phyloP scores from a whole-genome alignment of 1,140 invertebrate genomes.

The Zaprionus taronus region DNA sequence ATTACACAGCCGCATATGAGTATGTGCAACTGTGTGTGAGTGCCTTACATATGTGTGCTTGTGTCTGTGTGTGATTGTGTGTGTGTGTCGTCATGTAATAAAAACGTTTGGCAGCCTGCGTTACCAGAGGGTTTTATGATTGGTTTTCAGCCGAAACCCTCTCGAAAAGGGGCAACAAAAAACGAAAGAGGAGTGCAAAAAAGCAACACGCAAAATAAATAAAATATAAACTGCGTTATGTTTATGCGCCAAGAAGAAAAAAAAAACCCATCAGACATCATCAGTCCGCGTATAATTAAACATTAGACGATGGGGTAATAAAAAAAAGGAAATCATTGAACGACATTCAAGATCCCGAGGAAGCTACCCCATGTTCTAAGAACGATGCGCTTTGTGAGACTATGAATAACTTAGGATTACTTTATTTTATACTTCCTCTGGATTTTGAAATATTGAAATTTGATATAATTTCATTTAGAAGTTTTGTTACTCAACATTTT shows the following conservation, averaged over 20 bases:
- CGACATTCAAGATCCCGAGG: slow-evolving; percentile 9
- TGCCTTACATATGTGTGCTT: slow-evolving; percentile 14
- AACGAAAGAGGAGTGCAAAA: neutral
- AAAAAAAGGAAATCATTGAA: slow-evolving; percentile 59
- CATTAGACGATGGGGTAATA: slow-evolving; percentile 59
- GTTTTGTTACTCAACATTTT: too few species aligned
- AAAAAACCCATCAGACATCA: slow-evolving; percentile 66
- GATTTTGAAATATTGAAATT: neutral
- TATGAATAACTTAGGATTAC: neutral
- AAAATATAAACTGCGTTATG: slow-evolving; percentile 83
- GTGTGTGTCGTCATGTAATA: slow-evolving; percentile 59
- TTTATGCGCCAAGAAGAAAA: slow-evolving; percentile 63
- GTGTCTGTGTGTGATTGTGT: slow-evolving; percentile 39
- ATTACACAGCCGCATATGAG: slow-evolving; percentile 69
- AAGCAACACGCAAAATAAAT: slow-evolving; percentile 66
- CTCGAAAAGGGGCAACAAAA: slow-evolving; percentile 46
- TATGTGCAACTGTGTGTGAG: slow-evolving; percentile 39
- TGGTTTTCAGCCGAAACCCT: slow-evolving; percentile 53
- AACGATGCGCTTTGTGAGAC: neutral
- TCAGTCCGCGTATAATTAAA: slow-evolving; percentile 73
- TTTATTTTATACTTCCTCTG: neutral
- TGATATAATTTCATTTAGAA: too few species aligned
- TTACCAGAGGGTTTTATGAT: slow-evolving; percentile 73
- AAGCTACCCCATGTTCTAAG: neutral
- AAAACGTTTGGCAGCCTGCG: slow-evolving; percentile 69